Base-by-base conservation (phyloP, 2,797 vertebrate genomes). In the Phylloscopus collybita region DNA sequence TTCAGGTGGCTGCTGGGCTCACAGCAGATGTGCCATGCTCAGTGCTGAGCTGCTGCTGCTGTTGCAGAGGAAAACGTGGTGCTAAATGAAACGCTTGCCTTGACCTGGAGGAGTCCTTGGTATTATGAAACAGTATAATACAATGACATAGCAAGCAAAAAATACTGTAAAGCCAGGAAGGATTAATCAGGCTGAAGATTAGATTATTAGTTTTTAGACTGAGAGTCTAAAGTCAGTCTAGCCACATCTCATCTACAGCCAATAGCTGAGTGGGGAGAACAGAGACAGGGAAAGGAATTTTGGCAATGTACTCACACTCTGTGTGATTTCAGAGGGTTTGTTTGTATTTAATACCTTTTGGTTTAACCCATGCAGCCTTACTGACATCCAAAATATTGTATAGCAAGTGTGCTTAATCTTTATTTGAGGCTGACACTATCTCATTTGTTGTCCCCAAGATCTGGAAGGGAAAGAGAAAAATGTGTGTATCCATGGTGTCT, bases 21-120 rank as follows among this genome's bases (percentile, higher is more conserved):
- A 1, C 20, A 50, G 26, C 23, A 61, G 45, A 25, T 0, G 3
- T 27, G 38, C 19, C 0, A 0, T 42, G 61, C 34, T 64, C 62
- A 17, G 19, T 42, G 38, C 19, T 0, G 0, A 51, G 44, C 25
- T 81, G 26, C 32, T 81, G n/a, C 29, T 74, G 30, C 50, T 79
- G n/a, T 40, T 36, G 25, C 17, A 9, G 27, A 14, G 16, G 12
- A n/a, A 60, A 76, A 20, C 0, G 0, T 17, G 4, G 29, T 67
- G 9, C 26, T 34, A 13, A 59, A 49, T 15, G 14, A 23, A 50
- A 59, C 3, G 8, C 26, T 69, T 34, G 32, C 17, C 7, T 50
- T 40, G 10, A 12, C 34, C 80, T 42, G 61, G 19, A 80, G 69
- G 6, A 50, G 5, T 9, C 13, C 30, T 65, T 34, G 11, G 15